phyloP scores from a whole-genome alignment of 2,113 vertebrate genomes.

The Nothoprocta pentlandii region DNA sequence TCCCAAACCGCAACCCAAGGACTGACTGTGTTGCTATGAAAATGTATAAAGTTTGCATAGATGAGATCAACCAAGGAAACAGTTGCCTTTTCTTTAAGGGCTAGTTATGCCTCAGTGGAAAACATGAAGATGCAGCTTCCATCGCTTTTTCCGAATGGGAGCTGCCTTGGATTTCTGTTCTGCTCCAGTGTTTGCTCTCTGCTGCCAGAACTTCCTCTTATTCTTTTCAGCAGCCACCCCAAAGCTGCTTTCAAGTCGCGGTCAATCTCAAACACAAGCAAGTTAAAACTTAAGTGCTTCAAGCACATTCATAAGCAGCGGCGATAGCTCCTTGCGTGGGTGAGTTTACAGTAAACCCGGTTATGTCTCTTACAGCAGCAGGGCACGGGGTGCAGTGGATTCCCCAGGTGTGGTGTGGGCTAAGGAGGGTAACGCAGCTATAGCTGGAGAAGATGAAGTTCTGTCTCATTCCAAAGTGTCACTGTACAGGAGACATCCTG shows the following conservation, averaged over 20 bases:
- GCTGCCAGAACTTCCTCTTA: not conserved
- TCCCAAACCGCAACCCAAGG: not conserved
- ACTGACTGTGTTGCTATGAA: not conserved
- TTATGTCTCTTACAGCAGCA: not conserved
- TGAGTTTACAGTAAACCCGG: not conserved
- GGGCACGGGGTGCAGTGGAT: not conserved
- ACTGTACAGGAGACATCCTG: not conserved
- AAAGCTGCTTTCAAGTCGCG: not conserved
- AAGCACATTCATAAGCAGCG: not conserved
- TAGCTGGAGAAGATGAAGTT: not conserved
- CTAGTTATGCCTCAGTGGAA: not conserved
- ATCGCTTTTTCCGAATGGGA: not conserved
- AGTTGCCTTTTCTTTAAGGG: not conserved
- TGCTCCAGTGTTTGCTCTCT: not conserved
- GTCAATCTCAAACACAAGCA: not conserved
- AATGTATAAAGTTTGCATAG: not conserved
- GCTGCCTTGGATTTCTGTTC: not conserved
- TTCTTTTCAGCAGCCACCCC: not conserved
- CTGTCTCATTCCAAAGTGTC: rapidly evolving
- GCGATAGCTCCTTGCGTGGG: not conserved
- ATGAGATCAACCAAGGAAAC: not conserved
- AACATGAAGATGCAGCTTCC: not conserved
- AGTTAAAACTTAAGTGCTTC: not conserved
- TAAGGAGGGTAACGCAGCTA: not conserved
- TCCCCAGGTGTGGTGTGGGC: not conserved